Evolutionary conservation across 1,140 invertebrate species (phyloP).

Genomic region (Penaeus vannamei): DNA sequence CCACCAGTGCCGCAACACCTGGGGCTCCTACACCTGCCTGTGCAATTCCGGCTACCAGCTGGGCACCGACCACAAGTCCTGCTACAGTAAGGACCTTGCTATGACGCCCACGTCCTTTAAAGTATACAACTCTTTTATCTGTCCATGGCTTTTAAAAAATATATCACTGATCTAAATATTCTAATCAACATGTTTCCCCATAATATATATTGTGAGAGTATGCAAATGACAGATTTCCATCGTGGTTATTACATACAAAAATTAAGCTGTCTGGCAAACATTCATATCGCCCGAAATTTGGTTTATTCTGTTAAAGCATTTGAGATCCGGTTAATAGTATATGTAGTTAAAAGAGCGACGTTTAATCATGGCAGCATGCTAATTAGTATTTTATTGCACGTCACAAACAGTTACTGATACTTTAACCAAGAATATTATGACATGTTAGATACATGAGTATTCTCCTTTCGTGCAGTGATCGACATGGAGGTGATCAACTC

Average conservation of each 20-base stretch:
- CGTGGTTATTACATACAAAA: too few species aligned
- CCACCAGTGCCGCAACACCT: conserved; percentile 70
- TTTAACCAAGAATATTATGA: neutral
- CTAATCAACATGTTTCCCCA: too few species aligned
- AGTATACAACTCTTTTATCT: too few species aligned
- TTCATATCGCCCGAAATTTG: too few species aligned
- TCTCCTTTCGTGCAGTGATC: conserved; percentile 19
- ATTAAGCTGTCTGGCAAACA: too few species aligned
- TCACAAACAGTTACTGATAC: neutral
- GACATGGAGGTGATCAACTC: conserved; percentile 74
- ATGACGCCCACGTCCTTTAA: too few species aligned
- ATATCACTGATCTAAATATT: neutral
- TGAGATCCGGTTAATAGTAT: too few species aligned
- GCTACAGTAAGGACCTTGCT: conserved; percentile 41
- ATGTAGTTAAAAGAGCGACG: too few species aligned
- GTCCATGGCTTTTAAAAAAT: neutral
- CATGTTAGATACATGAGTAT: neutral
- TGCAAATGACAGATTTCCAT: too few species aligned
- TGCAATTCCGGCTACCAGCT: conserved; percentile 71
- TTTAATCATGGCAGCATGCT: neutral
- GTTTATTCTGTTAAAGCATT: too few species aligned
- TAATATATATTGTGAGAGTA: too few species aligned
- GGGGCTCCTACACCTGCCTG: conserved; percentile 71
- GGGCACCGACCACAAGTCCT: conserved; percentile 80
- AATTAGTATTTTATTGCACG: neutral